A percentile compares a stretch with the other conserved stretches of the same genome.
These are phyloP conservation scores for Microplitis mediator DNA, from an alignment of 1,140 invertebrate genomes.

Conservation along the genomic window DNA sequence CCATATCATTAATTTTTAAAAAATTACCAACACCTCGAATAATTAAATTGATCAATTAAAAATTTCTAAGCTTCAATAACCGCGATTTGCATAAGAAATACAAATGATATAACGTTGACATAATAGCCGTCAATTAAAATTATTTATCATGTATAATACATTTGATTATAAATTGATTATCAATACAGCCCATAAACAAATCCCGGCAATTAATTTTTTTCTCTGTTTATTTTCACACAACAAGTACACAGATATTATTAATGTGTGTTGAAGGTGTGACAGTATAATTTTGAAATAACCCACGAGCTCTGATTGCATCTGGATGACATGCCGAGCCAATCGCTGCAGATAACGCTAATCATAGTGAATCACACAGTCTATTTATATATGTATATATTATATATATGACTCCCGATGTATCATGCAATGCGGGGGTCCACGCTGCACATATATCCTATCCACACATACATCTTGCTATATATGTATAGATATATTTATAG, in stretches of 20 bases:
- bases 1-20: too few species aligned
- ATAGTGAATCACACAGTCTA: constrained; percentile 50
- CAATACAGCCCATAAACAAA: too few species aligned
- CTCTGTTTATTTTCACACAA: too few species aligned
- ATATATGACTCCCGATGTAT: constrained; percentile 52
- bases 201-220: too few species aligned
- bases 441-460: not conserved
- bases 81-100: too few species aligned
- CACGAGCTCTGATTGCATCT: constrained; percentile 21
- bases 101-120: too few species aligned
- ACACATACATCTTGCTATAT: constrained; percentile 1
- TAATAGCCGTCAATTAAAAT: too few species aligned
- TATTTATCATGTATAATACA: too few species aligned
- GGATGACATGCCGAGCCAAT: constrained; percentile 38
- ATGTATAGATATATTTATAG: not conserved
- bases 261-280: constrained; percentile 22
- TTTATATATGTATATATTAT: constrained; percentile 23
- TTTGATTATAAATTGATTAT: too few species aligned
- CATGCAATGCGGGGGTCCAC: constrained; percentile 36
- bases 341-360: constrained; percentile 60
- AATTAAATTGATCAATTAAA: too few species aligned
- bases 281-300: constrained; percentile 42
- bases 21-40: too few species aligned
- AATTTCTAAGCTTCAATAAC: too few species aligned
- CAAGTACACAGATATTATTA: not conserved